Base-by-base conservation (phyloP, 2,888 invertebrate species). In the Empis livida region DNA sequence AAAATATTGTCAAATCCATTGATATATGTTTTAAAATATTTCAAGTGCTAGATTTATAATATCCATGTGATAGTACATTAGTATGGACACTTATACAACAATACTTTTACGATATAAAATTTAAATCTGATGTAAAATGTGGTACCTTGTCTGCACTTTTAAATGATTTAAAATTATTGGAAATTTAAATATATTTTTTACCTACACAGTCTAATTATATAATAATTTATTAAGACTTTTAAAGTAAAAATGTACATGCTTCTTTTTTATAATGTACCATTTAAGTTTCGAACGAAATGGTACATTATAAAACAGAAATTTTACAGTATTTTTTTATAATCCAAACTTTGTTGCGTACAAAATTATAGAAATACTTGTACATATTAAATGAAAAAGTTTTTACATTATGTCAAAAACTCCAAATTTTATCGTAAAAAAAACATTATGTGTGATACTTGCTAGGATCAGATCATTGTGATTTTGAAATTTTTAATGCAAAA, bases 381-480 rank as follows among this genome's bases (percentile, higher is more conserved):
- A n/a, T n/a, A 37, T 37, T 44, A 15, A 44, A 44, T 13, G 16
- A 6, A 8, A 44, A 35, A 32, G 10, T 35, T 32, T 37, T 16
- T 37, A 16, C n/a, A 6, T 16, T 44, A 14, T 44, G 44, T 37
- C 44, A 44, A 44, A 17, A 35, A 20, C 23, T 20, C 1, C 11
- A 37, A 14, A 17, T 35, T 15, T 23, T 44, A 35, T 37, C 8
- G 30, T 37, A 44, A 20, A 30, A 44, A 16, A 31, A 44, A 16
- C 44, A 44, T 44, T 44, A 37, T 31, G 37, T 44, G 30, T 44
- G 38, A 11, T 44, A 44, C n/a, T 31, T 44, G 17, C 10, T 44
- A 37, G 27, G 15, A 31, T 16, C 31, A 43, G 16, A 35, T 43
- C 32, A 15, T 27, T 5, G 20, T 16, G 42, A 20, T 11, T 27